Evolutionary conservation across 2,888 invertebrate species (phyloP).

Genomic region (Antheraea yamamai): DNA sequence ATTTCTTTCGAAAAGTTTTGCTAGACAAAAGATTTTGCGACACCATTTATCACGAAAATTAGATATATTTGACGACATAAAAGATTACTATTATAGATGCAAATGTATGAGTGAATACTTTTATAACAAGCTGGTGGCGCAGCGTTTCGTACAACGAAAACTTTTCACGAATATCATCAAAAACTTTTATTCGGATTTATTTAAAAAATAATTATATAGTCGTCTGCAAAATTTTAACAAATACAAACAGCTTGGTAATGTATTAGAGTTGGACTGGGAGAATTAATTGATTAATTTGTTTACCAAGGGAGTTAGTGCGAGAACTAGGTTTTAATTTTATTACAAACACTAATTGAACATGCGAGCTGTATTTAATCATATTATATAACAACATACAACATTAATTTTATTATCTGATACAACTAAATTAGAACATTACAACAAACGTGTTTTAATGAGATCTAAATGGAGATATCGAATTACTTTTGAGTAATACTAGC

Average conservation of each 20-base stretch:
- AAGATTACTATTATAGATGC: too few species aligned
- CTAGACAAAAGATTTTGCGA: too few species aligned
- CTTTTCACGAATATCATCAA: too few species aligned
- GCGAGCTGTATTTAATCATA: not conserved
- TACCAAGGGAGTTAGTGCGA: not conserved
- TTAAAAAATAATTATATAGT: not conserved
- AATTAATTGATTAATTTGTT: slow-evolving; percentile 6
- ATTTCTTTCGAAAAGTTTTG: too few species aligned
- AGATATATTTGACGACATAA: too few species aligned
- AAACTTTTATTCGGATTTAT: too few species aligned
- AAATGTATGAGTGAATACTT: too few species aligned
- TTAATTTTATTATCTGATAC: not conserved
- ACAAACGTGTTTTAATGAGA: not conserved
- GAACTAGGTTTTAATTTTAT: not conserved
- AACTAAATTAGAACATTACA: not conserved
- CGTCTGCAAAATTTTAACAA: not conserved
- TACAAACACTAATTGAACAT: not conserved
- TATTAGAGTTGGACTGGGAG: not conserved
- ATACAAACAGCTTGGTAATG: not conserved
- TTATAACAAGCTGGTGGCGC: too few species aligned
- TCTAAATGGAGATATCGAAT: not conserved
- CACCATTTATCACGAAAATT: too few species aligned
- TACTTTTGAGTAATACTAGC: not conserved
- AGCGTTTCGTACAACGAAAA: too few species aligned
- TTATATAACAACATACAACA: not conserved